Evolutionary conservation across 2,113 vertebrate genomes (phyloP), one percentile per base, ranked within the genome.

Genomic region (Xyrauchen texanus): DNA sequence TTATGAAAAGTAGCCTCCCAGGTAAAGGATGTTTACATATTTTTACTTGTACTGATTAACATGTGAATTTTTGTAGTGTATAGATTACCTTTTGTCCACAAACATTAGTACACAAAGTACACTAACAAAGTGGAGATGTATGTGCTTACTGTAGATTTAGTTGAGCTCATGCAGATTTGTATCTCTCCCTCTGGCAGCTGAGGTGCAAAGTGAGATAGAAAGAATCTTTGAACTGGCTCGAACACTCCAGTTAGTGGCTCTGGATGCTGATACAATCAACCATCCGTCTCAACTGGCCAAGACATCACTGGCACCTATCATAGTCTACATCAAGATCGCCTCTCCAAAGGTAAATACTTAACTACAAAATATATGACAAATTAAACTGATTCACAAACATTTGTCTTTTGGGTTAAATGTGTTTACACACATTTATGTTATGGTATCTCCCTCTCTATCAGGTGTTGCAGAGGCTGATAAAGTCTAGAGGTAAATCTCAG

Each of bases 201-300:
- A 98, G 89, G 97, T 98, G 16, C 97, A 98, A 92, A 98, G 96
- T 3, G 97, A 98, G 91, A 98, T 98, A 0, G 97, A 99, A 88
- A 95, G 97, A 2, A 98, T 98, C 85, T 99, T 99, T 1, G 97
- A 99, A 91, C 85, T 99, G 92, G 97, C 97, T 63, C 94, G 97
- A 72, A 98, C 97, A 0, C 93, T 99, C 53, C 97, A 99, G 91
- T 83, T 99, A 86, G 97, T 99, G 0, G 97, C 96, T 76, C 81
- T 99, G 87, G 97, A 99, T 0, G 97, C 97, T 0, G 97, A 99
- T 91, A 99, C 97, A 88, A 98, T 99, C 89, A 99, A 99, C 91
- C 97, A 99, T 83, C 97, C 97, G 0, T 93, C 97, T 66, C 97
- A 97, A 85, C 93, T 99, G 80, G 93, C 96, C 65, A 98, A 99